Conservation (phyloP, 2,113 vertebrate genomes). For the Leptobrachium leishanense region DNA sequence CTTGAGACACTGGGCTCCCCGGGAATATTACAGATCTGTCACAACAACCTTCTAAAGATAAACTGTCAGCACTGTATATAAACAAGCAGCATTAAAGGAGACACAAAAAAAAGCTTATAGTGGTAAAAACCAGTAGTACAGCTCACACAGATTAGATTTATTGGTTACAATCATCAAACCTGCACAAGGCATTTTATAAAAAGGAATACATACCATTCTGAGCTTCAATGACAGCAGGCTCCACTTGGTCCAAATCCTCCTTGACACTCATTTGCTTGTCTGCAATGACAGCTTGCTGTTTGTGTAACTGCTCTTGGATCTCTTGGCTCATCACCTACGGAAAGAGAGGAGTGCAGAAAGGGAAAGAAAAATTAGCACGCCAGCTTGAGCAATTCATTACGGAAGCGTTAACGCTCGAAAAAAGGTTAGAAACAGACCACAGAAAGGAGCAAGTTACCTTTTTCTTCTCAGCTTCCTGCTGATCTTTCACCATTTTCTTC, state of each 20-base stretch:
- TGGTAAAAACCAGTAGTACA: no score
- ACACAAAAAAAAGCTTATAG: no score
- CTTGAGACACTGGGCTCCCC: no score
- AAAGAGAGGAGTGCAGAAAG: background rate
- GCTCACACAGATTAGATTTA: no score
- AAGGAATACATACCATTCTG: slow-evolving; percentile 83
- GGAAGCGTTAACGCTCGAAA: no score
- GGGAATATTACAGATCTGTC: no score
- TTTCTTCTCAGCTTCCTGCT: slow-evolving; percentile 98
- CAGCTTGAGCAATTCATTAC: background rate
- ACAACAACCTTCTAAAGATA: no score
- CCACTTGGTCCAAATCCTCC: slow-evolving; percentile 93
- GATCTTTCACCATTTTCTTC: slow-evolving; percentile 99
- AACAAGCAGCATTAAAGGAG: no score
- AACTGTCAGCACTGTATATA: no score
- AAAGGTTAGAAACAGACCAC: background rate
- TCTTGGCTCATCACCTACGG: slow-evolving; percentile 96
- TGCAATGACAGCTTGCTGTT: slow-evolving; percentile 93
- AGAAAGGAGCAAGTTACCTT: slow-evolving; percentile 69
- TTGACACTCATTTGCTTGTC: slow-evolving; percentile 96
- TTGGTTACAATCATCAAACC: no score
- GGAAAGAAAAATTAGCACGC: background rate
- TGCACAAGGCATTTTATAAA: no score
- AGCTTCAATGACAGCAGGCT: slow-evolving; percentile 95
- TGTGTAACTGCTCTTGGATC: slow-evolving; percentile 94